A percentile compares a stretch with the other conserved stretches of the same genome.
Evolutionary conservation across 2,113 vertebrate species (phyloP).

Genomic region (Aspidoscelis tigris): DNA sequence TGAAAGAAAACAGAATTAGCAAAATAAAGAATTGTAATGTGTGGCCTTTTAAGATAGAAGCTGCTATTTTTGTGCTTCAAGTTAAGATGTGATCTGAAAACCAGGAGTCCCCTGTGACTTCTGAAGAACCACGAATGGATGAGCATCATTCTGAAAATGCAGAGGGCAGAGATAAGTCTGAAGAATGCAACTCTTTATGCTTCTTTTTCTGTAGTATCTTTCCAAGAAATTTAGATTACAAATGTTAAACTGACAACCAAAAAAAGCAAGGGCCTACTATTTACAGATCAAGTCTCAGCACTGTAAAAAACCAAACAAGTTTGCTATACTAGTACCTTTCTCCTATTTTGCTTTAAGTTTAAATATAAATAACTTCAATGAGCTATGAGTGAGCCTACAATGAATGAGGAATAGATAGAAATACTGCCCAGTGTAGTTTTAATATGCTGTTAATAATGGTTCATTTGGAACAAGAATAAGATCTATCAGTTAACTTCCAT

Average conservation of each 20-base stretch:
- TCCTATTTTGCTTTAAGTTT: constrained; percentile 11
- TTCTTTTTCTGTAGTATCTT: constrained; percentile 3
- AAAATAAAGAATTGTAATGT: constrained; percentile 61
- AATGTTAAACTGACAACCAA: constrained; percentile 42
- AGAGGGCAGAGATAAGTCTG: constrained; percentile 44
- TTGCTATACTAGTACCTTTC: constrained; percentile 1
- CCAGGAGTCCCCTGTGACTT: neutral
- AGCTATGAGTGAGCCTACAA: neutral
- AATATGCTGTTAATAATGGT: constrained; percentile 15
- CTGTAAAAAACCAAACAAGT: constrained; percentile 23
- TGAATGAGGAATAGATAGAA: constrained; percentile 23
- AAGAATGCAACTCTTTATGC: constrained; percentile 44
- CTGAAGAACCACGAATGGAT: constrained; percentile 23
- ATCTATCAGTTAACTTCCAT: constrained; percentile 22
- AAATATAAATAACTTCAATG: constrained; percentile 46
- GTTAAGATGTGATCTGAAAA: constrained; percentile 39
- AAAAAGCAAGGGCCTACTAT: neutral
- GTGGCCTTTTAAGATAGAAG: constrained; percentile 69
- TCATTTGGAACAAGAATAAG: constrained; percentile 24
- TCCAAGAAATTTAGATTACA: constrained; percentile 13
- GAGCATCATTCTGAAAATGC: constrained; percentile 40
- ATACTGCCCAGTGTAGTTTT: constrained; percentile 44
- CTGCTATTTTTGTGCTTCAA: constrained; percentile 44
- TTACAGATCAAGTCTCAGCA: constrained; percentile 40
- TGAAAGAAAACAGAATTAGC: constrained; percentile 42